These are phyloP conservation scores for Anodontia alba DNA, from an alignment of 2,888 invertebrate species.

Conservation along the genomic window DNA sequence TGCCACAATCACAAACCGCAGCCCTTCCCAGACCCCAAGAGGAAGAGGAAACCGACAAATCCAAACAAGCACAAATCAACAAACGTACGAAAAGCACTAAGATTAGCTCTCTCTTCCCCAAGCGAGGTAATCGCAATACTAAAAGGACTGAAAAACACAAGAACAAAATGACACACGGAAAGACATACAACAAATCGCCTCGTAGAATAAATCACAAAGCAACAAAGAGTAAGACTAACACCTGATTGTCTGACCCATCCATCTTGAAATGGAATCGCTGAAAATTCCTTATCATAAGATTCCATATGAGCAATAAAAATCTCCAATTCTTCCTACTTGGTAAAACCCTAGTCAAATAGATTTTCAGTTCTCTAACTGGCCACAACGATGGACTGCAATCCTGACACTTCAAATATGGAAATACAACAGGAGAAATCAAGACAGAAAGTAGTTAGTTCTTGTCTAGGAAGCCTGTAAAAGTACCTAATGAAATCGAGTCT, in stretches of 20 bases:
- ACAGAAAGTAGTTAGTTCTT: not conserved
- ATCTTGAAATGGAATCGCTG: not conserved
- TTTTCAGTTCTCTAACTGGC: not conserved
- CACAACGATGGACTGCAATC: not conserved
- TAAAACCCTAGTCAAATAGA: not conserved
- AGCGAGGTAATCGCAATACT: no score
- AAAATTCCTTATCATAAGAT: not conserved
- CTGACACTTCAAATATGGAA: not conserved
- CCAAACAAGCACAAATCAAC: no score
- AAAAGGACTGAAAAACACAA: no score
- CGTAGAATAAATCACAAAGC: no score
- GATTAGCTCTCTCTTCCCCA: no score
- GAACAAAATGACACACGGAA: no score
- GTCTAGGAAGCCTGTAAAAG: not conserved
- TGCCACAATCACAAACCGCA: no score
- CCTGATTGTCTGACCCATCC: not conserved
- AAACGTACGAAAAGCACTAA: no score
- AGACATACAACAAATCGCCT: no score
- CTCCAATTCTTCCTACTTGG: not conserved
- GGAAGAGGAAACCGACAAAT: no score
- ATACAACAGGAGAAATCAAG: not conserved
- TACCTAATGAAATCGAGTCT: not conserved
- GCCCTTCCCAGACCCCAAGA: no score
- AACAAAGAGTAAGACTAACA: no score
- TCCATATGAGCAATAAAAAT: not conserved